A percentile compares a stretch with the other conserved stretches of the same genome.
Conservation (phyloP, 2,113 vertebrate species). For the Lynx canadensis region DNA sequence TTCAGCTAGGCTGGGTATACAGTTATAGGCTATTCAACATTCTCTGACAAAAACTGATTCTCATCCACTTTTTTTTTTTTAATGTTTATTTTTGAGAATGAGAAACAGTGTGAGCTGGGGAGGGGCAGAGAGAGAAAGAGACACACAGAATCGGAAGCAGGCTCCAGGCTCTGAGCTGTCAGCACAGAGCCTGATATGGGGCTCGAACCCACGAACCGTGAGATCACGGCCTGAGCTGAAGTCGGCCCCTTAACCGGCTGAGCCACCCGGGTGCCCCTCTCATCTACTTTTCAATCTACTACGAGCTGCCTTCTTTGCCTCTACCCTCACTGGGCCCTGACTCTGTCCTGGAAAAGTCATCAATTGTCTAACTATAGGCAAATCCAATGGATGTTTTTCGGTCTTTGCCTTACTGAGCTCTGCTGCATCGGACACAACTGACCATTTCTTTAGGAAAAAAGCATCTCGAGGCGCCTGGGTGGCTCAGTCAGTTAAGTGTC, state of each 20-base stretch:
- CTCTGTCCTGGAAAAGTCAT: neutral
- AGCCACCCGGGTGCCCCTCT: neutral
- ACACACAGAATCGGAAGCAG: too few relatives aligned
- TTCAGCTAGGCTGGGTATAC: neutral
- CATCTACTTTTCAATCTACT: neutral
- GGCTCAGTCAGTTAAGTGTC: neutral
- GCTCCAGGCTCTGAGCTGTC: too few relatives aligned
- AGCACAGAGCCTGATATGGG: too few relatives aligned
- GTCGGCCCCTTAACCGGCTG: too few relatives aligned
- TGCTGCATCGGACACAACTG: neutral
- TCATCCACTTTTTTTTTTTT: neutral
- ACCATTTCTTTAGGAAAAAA: slow-evolving; percentile 2
- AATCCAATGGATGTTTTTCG: neutral
- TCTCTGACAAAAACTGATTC: neutral
- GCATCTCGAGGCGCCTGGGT: neutral
- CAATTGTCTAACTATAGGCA: neutral
- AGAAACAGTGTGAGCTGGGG: too few relatives aligned
- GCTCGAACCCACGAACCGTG: too few relatives aligned
- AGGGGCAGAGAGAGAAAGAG: too few relatives aligned
- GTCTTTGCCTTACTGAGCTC: neutral
- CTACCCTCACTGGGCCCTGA: neutral
- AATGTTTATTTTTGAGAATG: too few relatives aligned
- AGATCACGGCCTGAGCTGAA: too few relatives aligned
- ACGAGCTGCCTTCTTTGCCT: neutral
- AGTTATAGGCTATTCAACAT: neutral